Evolutionary conservation across 2,797 vertebrate species (phyloP).

Genomic region (Chromobotia macracanthus): DNA sequence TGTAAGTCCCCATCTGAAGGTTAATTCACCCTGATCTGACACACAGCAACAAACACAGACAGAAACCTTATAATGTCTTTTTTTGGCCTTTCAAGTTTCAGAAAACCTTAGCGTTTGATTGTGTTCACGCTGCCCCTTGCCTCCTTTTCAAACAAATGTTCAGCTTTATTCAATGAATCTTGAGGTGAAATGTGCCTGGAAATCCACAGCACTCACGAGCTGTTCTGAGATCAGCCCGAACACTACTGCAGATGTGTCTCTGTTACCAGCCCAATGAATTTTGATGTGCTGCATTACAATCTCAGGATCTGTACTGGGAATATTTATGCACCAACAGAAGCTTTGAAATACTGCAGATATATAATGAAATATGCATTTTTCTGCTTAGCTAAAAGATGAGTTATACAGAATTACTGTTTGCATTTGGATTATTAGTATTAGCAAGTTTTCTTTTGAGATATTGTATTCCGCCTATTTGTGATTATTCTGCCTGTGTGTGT

Average conservation of each 20-base stretch:
- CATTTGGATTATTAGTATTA: not conserved
- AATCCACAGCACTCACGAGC: not conserved
- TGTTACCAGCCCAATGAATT: not conserved
- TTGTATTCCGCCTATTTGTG: not conserved
- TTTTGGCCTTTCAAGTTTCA: no score
- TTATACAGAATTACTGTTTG: conserved; percentile 1
- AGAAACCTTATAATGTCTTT: no score
- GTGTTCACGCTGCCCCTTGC: not conserved
- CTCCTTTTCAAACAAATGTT: not conserved
- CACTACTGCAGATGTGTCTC: not conserved
- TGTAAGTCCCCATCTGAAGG: no score
- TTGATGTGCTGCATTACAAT: conserved; percentile 3
- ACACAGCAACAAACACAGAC: no score
- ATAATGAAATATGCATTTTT: conserved; percentile 19
- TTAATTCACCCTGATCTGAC: no score
- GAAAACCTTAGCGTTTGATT: no score
- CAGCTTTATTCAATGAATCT: not conserved
- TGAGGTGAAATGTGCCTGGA: not conserved
- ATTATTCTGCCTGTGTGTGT: not conserved
- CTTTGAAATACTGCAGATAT: conserved; percentile 1
- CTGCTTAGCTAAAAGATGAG: no score
- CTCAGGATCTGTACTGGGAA: conserved; percentile 23
- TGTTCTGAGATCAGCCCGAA: not conserved
- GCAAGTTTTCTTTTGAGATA: not conserved
- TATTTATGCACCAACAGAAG: conserved; percentile 16